These are phyloP conservation scores for Aradus depressus DNA, from an alignment of 2,888 invertebrate species.

Conservation along the genomic window DNA sequence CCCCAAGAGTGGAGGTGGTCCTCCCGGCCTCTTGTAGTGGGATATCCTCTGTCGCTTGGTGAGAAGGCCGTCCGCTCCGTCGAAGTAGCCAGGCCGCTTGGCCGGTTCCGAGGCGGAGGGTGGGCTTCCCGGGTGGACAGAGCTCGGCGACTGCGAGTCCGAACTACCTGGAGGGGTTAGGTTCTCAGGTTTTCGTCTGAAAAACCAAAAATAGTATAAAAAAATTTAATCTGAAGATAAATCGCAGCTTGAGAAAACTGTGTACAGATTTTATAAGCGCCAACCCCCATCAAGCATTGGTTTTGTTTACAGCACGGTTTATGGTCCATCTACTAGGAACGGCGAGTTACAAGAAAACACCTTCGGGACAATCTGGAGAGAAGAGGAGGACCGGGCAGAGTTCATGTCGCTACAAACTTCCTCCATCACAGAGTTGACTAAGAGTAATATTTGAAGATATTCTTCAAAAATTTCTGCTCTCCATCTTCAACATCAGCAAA, in stretches of 20 bases:
- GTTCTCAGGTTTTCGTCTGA: conserved; percentile 79
- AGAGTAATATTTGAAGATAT: no score
- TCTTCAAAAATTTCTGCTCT: no score
- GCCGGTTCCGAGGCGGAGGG: conserved; percentile 43
- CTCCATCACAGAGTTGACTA: no score
- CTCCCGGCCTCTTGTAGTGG: conserved; percentile 55
- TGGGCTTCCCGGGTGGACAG: conserved; percentile 56
- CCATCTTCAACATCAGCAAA: no score
- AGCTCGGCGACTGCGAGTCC: conserved; percentile 69
- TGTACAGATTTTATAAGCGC: background rate
- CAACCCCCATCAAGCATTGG: no score
- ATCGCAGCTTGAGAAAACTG: background rate
- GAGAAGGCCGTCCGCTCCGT: conserved; percentile 46
- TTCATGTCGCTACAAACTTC: no score
- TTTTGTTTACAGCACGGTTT: no score
- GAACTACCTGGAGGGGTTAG: conserved; percentile 79
- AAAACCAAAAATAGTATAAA: conserved; percentile 28
- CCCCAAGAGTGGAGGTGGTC: conserved; percentile 9
- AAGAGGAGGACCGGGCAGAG: no score
- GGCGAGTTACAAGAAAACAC: no score
- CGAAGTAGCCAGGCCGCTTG: conserved; percentile 52
- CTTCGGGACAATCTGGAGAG: no score
- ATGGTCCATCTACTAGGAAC: no score
- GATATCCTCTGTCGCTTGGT: conserved; percentile 79
- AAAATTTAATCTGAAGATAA: background rate